A percentile compares a stretch with the other conserved stretches of the same genome.
Evolutionary conservation across 2,797 vertebrate species (phyloP).

Genomic region (Epinephelus awoara): DNA sequence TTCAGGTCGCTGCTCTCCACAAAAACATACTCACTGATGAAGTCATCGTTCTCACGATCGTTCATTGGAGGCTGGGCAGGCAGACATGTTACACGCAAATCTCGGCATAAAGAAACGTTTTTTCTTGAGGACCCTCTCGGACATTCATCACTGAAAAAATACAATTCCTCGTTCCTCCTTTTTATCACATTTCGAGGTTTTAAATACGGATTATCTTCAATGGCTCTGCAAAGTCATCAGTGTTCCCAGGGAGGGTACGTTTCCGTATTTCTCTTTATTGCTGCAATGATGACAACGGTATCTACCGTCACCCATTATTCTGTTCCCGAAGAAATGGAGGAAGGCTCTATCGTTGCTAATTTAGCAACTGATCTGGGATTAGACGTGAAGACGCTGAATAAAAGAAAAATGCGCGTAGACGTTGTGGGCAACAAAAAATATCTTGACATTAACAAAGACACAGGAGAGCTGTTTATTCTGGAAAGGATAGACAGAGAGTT

Average conservation of each 20-base stretch:
- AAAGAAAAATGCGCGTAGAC: slow-evolving; percentile 76
- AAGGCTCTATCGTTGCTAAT: slow-evolving; percentile 82
- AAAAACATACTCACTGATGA: slow-evolving; percentile 33
- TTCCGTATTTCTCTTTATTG: slow-evolving; percentile 36
- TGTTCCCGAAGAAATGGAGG: slow-evolving; percentile 83
- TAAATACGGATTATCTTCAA: not conserved
- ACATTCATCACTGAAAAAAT: not conserved
- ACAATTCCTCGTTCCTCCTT: fast-evolving
- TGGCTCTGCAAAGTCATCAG: not conserved
- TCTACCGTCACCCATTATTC: slow-evolving; percentile 81
- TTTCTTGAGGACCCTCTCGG: not conserved
- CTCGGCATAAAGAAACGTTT: not conserved
- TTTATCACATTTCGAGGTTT: too few relatives aligned
- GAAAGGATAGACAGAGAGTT: slow-evolving; percentile 78
- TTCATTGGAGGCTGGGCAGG: slow-evolving; percentile 1
- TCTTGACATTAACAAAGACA: slow-evolving; percentile 78
- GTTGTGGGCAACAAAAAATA: slow-evolving; percentile 77
- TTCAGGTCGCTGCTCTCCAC: slow-evolving; percentile 65
- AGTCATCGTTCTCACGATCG: slow-evolving; percentile 22
- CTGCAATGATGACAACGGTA: not conserved
- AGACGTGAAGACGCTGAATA: slow-evolving; percentile 63
- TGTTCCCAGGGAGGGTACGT: slow-evolving; percentile 30
- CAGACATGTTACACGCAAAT: not conserved
- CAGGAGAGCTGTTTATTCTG: slow-evolving; percentile 70
- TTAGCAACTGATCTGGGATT: slow-evolving; percentile 82